A percentile compares a stretch with the other conserved stretches of the same genome.
These are phyloP conservation scores for Corythornis leucogaster DNA, from an alignment of 2,797 vertebrate genomes.

Conservation along the genomic window DNA sequence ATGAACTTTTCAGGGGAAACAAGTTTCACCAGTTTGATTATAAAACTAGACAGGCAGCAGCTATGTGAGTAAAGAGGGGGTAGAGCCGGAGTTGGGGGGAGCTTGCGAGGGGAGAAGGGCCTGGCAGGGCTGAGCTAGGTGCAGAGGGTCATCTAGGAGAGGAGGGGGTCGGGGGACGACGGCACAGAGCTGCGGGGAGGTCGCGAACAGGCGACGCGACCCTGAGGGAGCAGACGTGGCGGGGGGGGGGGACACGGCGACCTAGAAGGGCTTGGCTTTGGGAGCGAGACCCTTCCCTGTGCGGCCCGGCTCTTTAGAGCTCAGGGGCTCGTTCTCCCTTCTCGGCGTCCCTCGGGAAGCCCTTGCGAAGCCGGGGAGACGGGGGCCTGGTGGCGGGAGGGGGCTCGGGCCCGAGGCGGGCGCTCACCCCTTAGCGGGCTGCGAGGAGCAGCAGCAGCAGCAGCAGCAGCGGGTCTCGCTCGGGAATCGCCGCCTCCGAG, in stretches of 20 bases:
- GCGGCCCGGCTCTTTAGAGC: rapidly evolving
- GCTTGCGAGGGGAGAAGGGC: background rate
- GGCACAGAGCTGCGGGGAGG: background rate
- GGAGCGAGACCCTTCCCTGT: background rate
- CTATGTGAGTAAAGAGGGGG: background rate
- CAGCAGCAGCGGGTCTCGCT: background rate
- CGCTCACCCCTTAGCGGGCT: rapidly evolving
- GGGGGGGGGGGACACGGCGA: too few species aligned
- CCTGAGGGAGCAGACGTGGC: background rate
- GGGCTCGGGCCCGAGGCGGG: rapidly evolving
- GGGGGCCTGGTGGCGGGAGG: background rate
- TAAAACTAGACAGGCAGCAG: background rate
- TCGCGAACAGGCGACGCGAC: too few species aligned
- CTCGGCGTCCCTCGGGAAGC: rapidly evolving
- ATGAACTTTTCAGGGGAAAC: background rate
- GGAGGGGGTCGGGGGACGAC: too few species aligned
- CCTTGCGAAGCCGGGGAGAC: background rate
- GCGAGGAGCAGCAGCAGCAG: rapidly evolving
- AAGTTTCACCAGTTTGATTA: background rate
- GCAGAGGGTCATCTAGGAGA: rapidly evolving
- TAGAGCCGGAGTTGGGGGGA: background rate
- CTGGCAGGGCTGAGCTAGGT: rapidly evolving
- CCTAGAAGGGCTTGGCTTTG: background rate
- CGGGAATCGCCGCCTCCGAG: rapidly evolving
- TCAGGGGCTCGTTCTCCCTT: background rate